These are phyloP conservation scores for Plagodis pulveraria DNA, from an alignment of 2,888 invertebrate genomes.

Conservation along the genomic window DNA sequence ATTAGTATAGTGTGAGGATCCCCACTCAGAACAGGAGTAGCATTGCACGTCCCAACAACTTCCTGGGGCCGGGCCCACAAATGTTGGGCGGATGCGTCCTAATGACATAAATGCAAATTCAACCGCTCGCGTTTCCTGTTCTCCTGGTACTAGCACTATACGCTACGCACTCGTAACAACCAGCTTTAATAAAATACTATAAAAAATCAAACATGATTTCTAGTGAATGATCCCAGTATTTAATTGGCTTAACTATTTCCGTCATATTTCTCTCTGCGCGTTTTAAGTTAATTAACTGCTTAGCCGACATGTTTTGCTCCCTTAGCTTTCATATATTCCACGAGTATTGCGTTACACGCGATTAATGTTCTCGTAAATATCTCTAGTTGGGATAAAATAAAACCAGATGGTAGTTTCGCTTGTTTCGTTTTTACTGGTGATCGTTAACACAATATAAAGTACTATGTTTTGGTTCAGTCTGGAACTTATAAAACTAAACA, in stretches of 20 bases:
- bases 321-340: slow-evolving; percentile 48
- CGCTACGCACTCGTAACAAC: slow-evolving; percentile 6
- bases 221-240: slow-evolving; percentile 46
- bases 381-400: slow-evolving; percentile 37
- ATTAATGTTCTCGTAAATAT: slow-evolving; percentile 36
- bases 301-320: slow-evolving; percentile 39
- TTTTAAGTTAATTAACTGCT: slow-evolving; percentile 62
- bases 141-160: slow-evolving; percentile 33
- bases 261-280: slow-evolving; percentile 52
- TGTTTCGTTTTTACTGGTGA: slow-evolving; percentile 73
- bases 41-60: slow-evolving; percentile 23
- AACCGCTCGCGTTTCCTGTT: slow-evolving; percentile 73
- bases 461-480: slow-evolving; percentile 84
- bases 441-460: slow-evolving; percentile 75
- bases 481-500: slow-evolving; percentile 79
- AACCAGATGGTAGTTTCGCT: slow-evolving; percentile 51
- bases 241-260: slow-evolving; percentile 66
- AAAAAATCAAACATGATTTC: slow-evolving; percentile 45
- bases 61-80: slow-evolving; percentile 21
- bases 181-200: slow-evolving; percentile 37
- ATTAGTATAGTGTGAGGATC: too few relatives aligned
- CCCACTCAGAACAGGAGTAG: not conserved
- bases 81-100: slow-evolving; percentile 62
- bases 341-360: slow-evolving; percentile 28
- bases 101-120: slow-evolving; percentile 81